phyloP scores from a whole-genome alignment of 2,888 invertebrate genomes.

The Ophion obscuratus region DNA sequence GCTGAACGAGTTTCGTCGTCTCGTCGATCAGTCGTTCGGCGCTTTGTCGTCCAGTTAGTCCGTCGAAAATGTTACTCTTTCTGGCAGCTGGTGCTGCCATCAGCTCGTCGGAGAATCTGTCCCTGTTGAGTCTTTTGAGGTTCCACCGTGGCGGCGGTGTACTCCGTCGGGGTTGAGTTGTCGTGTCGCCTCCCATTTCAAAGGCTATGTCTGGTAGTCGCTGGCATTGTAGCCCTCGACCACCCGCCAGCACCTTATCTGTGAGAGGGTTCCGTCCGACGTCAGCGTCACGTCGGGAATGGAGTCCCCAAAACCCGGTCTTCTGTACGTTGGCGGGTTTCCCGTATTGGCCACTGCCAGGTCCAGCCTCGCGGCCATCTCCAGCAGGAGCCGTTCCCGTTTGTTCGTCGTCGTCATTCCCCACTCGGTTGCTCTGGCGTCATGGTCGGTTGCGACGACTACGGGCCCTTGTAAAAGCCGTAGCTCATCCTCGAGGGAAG shows the following conservation, averaged over 20 bases:
- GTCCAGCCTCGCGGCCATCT: conserved; percentile 51
- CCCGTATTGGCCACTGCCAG: conserved; percentile 25
- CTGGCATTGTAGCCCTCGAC: conserved; percentile 17
- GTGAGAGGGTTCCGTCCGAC: neutral
- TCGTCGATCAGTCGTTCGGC: too few species aligned
- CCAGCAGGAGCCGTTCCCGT: conserved; percentile 58
- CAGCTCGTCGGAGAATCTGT: too few species aligned
- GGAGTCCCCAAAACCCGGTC: conserved; percentile 16
- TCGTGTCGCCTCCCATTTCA: neutral
- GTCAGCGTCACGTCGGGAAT: conserved; percentile 23
- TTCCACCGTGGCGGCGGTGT: neutral
- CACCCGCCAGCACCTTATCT: conserved; percentile 16
- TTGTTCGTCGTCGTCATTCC: too few species aligned
- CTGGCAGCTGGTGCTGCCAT: too few species aligned
- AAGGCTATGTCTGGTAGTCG: conserved; percentile 37
- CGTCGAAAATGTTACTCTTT: too few species aligned
- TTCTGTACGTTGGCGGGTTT: conserved; percentile 20
- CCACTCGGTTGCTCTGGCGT: too few species aligned
- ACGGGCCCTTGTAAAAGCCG: too few species aligned
- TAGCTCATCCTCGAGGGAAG: too few species aligned
- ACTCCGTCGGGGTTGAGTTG: neutral
- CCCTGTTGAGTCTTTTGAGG: too few species aligned
- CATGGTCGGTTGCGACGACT: too few species aligned
- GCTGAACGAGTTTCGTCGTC: too few species aligned
- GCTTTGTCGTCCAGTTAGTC: too few species aligned